Conservation (phyloP, 2,797 vertebrate species). For the Muraenolepis orangiensis region DNA sequence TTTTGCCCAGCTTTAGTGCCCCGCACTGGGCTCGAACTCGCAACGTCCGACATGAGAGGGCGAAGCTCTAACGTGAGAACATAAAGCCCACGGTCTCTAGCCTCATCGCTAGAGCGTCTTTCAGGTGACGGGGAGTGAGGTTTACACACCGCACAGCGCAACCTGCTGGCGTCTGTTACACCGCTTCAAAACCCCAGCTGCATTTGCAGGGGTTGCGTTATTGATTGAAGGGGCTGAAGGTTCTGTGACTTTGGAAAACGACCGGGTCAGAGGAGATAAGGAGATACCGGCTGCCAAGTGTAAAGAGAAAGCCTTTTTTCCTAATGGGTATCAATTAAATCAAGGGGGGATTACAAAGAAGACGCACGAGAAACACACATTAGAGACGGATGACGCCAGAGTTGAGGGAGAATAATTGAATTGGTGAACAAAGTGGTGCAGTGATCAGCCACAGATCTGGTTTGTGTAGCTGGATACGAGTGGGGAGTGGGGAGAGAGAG, state of each 20-base stretch:
- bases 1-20: no score
- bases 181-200: no score
- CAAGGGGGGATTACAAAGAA: neutral
- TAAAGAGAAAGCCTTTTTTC: neutral
- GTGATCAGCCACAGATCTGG: neutral
- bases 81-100: no score
- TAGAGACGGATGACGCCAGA: neutral
- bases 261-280: constrained; percentile 18
- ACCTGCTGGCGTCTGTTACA: no score
- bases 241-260: constrained; percentile 38
- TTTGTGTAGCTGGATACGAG: neutral
- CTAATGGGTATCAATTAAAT: neutral
- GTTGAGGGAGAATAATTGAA: neutral
- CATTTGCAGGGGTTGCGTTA: no score
- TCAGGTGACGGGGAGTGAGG: no score
- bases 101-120: no score
- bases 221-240: constrained; percentile 28
- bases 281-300: neutral
- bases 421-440: constrained; percentile 1
- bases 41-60: no score
- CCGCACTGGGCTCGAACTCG: no score
- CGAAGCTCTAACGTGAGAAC: no score
- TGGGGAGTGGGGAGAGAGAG: no score
- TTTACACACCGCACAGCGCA: no score
- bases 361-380: neutral